Evolutionary conservation across 1,140 invertebrate species (phyloP), one percentile per base, ranked within the genome.

Genomic region (Eufriesea mexicana): DNA sequence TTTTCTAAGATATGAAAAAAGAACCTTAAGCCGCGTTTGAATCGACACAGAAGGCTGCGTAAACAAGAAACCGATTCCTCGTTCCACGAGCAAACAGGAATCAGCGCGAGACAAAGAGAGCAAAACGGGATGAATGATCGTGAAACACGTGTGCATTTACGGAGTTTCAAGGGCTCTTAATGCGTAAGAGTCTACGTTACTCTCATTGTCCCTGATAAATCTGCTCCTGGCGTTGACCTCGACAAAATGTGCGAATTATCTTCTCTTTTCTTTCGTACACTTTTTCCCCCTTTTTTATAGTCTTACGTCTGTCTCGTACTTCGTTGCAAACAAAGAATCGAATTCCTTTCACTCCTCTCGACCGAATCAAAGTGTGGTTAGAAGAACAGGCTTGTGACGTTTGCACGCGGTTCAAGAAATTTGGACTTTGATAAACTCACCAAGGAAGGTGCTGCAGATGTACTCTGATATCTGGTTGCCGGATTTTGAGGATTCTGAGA

Each of bases 391-490:
- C 35, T 35, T 4, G 35, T 35, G 35, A 35, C 35, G 35, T 35
- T 35, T 35, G 35, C 35, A 35, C 35, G 35, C 35, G 35, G 35
- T 35, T 35, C 35, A 35, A 35, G 35, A 35, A 35, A 35, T 4
- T 6, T 4, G 35, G 35, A 20, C n/a, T 49, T 49, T 49, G 2
- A 6, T 8, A 0, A 18, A 86, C 97, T 98, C 95, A 99, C 99
- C 99, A 94, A 99, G 96, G 95, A 99, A 99, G 90, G 99, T 99
- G 84, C 97, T 98, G 95, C 98, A 99, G 94, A 99, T 99, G 94
- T 99, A 99, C 94, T 99, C 99, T 54, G 99, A 99, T 91, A 99
- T 99, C 96, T 99, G 99, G 95, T 99, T 99, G 90, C 99, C 99
- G 83, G 99, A 99, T 95, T 99, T 99, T 94, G 98, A 99, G 72